These are phyloP conservation scores for Mus caroli DNA, from an alignment of 2,797 vertebrate species.

Conservation along the genomic window DNA sequence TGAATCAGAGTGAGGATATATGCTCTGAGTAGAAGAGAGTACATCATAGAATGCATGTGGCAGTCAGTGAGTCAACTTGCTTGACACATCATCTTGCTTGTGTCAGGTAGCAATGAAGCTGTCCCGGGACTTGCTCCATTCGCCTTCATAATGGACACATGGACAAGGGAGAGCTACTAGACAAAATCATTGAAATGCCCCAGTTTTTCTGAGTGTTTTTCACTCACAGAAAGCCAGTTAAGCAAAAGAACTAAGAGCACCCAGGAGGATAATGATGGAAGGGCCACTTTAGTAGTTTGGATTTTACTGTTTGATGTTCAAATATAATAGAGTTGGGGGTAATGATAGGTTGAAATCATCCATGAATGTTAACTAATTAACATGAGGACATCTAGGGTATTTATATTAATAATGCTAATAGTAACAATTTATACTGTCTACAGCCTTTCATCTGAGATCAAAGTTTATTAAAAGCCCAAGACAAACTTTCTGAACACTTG, in stretches of 20 bases:
- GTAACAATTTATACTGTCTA: conserved; percentile 77
- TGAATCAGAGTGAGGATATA: neutral
- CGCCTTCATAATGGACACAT: neutral
- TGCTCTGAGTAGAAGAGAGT: neutral
- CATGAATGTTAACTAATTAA: conserved; percentile 79
- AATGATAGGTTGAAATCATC: conserved; percentile 76
- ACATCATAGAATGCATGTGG: neutral
- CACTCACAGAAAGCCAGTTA: conserved; percentile 25
- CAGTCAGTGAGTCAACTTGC: neutral
- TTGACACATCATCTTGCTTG: neutral
- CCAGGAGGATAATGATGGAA: conserved; percentile 65
- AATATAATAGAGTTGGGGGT: conserved; percentile 65
- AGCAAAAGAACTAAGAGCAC: conserved; percentile 63
- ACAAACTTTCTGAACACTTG: conserved; percentile 76
- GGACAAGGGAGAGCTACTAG: neutral
- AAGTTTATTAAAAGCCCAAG: conserved; percentile 82
- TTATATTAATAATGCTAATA: conserved; percentile 75
- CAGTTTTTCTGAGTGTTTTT: too few species aligned
- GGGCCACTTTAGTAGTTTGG: conserved; percentile 55
- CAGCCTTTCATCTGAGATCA: conserved; percentile 83
- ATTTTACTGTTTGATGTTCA: conserved; percentile 79
- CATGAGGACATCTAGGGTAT: conserved; percentile 66
- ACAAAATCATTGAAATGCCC: neutral
- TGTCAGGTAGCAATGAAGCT: neutral
- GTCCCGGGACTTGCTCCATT: neutral